Evolutionary conservation across 2,888 invertebrate species (phyloP), one percentile per base, ranked within the genome.

Genomic region (Amphiduros pacificus): DNA sequence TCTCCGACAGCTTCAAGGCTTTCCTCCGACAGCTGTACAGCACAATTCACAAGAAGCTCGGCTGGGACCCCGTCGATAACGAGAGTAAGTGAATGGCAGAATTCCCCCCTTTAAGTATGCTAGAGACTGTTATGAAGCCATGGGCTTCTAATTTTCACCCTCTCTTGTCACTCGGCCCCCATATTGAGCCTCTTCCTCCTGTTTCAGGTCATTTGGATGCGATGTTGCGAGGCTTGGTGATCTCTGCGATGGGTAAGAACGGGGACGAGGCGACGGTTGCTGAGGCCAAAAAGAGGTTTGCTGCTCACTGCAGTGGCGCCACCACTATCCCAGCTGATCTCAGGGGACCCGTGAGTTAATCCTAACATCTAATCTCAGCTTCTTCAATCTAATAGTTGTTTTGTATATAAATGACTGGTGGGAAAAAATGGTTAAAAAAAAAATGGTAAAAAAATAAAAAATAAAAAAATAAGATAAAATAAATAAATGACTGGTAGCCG

Each of bases 31-130:
- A 88, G 57, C 84, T 97, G 40, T 89, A 91, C 77, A 85, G 87
- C 22, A 89, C 89, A 58, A 88, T 95, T 24, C 88, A 88, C 11
- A 83, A 86, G 20, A 87, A 88, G 54, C 83, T 95, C 2, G 94
- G 95, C 17, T 96, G 96, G 95, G 91, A 93, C 61, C 87, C 90
- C 0, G 88, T 87, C 65, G 86, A 89, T 1, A 88, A 88, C 56
- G 96, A 97, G 84, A 90, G 92, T 86, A 66, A 48, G 48, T 44
- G 20, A 53, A 53, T 20, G 22, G 44, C n/a, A 44, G 5, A 44
- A 9, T 44, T 17, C 17, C 11, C 36, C 17, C 9, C 9, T 36
- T 17, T 36, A 36, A 36, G 11, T 36, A 36, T 36, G 36, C 36
- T 17, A 17, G 11, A 36, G 11, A 36, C 11, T 11, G 36, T 36